Base-by-base conservation (phyloP, 2,113 vertebrate species). In the Thermophis baileyi region DNA sequence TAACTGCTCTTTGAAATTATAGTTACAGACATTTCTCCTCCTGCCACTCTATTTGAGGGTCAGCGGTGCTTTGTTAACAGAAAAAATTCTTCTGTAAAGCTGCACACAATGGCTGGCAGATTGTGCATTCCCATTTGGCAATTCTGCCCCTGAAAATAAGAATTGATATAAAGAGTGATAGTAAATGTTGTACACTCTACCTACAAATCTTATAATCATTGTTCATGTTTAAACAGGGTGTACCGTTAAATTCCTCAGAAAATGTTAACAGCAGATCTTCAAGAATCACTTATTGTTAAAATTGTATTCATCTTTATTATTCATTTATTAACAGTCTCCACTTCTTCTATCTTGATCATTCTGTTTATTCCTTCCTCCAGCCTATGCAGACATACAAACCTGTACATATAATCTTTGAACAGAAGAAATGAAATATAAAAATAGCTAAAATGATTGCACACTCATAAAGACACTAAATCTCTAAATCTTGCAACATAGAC, bases 121-220 rank as follows among this genome's bases (percentile, higher is more conserved):
- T 87, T 0, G 0, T 44, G 47, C 1, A 2, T 86, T 86, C 22
- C 22, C 57, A 50, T 90, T 20, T 35, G 27, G 40, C 87, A 20
- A 20, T 91, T 2, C 60, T 91, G 20, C 92, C 74, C 69, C 50
- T 30, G 4, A 91, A 94, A 87, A 0, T 30, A 30, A 87, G 0
- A 0, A 2, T 20, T 0, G 0, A 49, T 87, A 51, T 85, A 89
- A 94, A 88, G 89, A 88, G 20, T 69, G 55, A 60, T 74, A 35
- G 81, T 69, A 53, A 2, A 0, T 46, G 44, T 55, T n/a, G n/a
- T 51, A 22, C 35, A 11, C 8, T 63, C 35, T 63, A 35, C 16
- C 47, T 90, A 44, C 5, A 85, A 57, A 93, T 88, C 40, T 81
- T 54, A 25, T 57, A 18, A 93, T 40, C 27, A 91, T n/a, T 46